Conservation (phyloP, 2,888 invertebrate genomes). For the Epicampocera succincta region DNA sequence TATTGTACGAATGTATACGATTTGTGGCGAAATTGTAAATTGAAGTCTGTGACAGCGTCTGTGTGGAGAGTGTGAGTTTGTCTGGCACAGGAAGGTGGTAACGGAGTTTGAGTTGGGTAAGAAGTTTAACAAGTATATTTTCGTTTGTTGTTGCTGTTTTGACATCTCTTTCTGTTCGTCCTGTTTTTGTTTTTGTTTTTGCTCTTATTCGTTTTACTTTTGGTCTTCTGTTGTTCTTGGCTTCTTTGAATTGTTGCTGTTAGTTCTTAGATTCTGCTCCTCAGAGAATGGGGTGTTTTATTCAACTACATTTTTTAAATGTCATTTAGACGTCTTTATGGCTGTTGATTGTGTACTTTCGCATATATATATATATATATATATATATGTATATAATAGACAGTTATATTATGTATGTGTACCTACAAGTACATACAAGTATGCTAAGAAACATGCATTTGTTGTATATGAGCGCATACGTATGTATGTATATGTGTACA, state of each 20-base stretch:
- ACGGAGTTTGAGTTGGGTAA: conserved; percentile 49
- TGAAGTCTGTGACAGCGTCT: conserved; percentile 19
- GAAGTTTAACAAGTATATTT: conserved; percentile 23
- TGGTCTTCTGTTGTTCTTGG: conserved; percentile 23
- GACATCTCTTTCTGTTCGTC: conserved; percentile 2
- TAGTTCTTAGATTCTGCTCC: conserved; percentile 7
- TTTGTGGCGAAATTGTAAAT: conserved; percentile 51
- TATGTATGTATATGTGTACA: too few species aligned
- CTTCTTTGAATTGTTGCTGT: conserved; percentile 41
- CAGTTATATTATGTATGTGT: too few species aligned
- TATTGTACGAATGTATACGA: conserved; percentile 39
- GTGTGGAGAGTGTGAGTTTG: conserved; percentile 21
- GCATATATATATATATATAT: neutral
- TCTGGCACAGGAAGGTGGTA: conserved; percentile 52
- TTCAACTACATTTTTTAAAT: conserved; percentile 45
- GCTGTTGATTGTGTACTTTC: conserved; percentile 19
- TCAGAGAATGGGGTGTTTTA: conserved; percentile 40
- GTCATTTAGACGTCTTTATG: conserved; percentile 69
- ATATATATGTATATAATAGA: neutral
- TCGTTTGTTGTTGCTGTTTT: conserved; percentile 6
- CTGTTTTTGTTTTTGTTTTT: conserved; percentile 16
- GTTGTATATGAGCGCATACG: too few species aligned
- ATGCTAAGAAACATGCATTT: too few species aligned
- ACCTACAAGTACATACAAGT: too few species aligned
- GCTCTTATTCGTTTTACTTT: too few species aligned